Evolutionary conservation across 2,113 vertebrate species (phyloP).

Genomic region (Blennius ocellaris): DNA sequence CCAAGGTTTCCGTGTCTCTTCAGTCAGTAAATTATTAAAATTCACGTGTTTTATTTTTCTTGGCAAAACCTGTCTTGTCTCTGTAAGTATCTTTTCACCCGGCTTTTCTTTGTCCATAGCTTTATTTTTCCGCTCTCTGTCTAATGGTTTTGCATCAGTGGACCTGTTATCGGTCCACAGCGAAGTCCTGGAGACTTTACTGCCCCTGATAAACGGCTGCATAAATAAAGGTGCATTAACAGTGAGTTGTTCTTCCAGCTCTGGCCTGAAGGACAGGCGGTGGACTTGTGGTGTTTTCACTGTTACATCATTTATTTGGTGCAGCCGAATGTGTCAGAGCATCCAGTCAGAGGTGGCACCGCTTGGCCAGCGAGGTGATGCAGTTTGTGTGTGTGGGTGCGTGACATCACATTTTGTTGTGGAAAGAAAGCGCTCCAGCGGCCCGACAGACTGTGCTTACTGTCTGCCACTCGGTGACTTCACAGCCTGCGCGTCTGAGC

Average conservation of each 20-base stretch:
- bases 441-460: conserved; percentile 58
- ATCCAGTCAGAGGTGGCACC: conserved; percentile 37
- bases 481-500: conserved; percentile 57
- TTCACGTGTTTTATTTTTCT: no score
- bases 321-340: conserved; percentile 42
- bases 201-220: no score
- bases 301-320: conserved; percentile 71
- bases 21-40: no score
- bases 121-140: no score
- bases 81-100: no score
- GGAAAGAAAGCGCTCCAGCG: conserved; percentile 46
- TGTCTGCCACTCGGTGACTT: conserved; percentile 67
- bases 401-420: conserved; percentile 65
- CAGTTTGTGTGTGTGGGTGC: conserved; percentile 22
- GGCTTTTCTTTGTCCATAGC: no score
- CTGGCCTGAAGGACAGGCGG: conserved; percentile 8
- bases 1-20: no score
- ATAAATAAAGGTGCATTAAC: not conserved
- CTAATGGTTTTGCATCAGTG: no score
- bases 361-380: conserved; percentile 38
- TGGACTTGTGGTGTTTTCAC: conserved; percentile 42
- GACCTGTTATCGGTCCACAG: no score
- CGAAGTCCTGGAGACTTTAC: not conserved
- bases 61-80: no score
- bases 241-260: not conserved